phyloP scores from a whole-genome alignment of 2,113 vertebrate genomes.

The Mastomys coucha region DNA sequence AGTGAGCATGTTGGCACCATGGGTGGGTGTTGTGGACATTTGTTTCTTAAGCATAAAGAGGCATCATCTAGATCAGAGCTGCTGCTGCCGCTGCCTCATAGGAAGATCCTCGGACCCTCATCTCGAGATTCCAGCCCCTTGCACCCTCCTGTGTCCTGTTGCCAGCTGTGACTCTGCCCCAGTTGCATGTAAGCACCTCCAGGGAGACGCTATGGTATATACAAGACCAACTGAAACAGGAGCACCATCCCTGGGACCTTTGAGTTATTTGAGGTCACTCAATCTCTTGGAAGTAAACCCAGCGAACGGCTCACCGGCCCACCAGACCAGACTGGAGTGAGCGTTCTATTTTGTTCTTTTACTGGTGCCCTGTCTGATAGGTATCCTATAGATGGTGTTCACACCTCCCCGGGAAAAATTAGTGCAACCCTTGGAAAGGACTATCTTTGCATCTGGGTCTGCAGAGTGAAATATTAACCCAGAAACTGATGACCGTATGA shows the following conservation, averaged over 20 bases:
- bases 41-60: neutral
- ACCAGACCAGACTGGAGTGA: neutral
- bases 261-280: neutral
- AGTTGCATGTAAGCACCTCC: neutral
- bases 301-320: neutral
- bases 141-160: neutral
- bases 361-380: too few species aligned
- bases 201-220: neutral
- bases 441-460: neutral
- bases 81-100: neutral
- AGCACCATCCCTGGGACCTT: neutral
- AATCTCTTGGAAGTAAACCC: neutral
- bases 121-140: neutral
- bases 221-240: too few species aligned
- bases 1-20: fast-evolving
- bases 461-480: constrained; percentile 5
- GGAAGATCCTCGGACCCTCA: neutral
- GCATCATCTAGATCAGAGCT: neutral
- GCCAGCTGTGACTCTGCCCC: neutral
- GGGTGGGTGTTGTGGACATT: neutral
- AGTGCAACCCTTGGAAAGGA: neutral
- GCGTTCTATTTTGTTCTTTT: neutral
- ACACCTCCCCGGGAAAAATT: neutral
- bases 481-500: neutral
- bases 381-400: neutral